Percentiles rank a stretch among this genome's conserved stretches.
Conservation (phyloP, 2,113 vertebrate genomes). For the Pomatostomus ruficeps region DNA sequence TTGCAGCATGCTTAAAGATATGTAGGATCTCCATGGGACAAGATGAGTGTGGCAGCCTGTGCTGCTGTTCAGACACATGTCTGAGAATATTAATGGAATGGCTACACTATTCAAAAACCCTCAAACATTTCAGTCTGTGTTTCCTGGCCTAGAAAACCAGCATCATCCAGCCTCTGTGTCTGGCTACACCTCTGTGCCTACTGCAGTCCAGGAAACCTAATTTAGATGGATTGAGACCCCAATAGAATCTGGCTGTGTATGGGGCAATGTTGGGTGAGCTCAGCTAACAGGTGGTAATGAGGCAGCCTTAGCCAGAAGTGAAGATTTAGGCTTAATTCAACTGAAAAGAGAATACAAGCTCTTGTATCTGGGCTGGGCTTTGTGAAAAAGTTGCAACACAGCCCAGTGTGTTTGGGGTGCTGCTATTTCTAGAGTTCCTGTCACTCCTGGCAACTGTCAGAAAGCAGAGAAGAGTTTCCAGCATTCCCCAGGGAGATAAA, state of each 20-base stretch:
- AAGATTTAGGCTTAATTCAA: background rate
- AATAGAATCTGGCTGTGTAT: background rate
- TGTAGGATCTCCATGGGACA: background rate
- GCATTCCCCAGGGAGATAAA: background rate
- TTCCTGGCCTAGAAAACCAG: background rate
- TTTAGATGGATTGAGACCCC: background rate
- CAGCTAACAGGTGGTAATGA: background rate
- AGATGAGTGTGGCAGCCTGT: background rate
- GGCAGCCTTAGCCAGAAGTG: background rate
- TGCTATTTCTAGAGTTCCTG: background rate
- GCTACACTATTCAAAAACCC: background rate
- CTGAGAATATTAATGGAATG: background rate
- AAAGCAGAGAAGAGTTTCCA: background rate
- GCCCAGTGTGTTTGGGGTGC: background rate
- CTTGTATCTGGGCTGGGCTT: background rate
- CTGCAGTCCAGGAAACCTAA: background rate
- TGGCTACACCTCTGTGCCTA: background rate
- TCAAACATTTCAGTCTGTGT: background rate
- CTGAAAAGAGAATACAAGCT: background rate
- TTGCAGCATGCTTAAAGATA: background rate
- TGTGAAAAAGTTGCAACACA: background rate
- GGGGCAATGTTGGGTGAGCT: background rate
- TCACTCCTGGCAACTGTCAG: background rate
- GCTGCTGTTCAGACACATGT: background rate
- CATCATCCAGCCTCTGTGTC: background rate